A percentile compares a stretch with the other conserved stretches of the same genome.
phyloP scores from a whole-genome alignment of 2,113 vertebrate species.

The Petrocephalus zakoni region DNA sequence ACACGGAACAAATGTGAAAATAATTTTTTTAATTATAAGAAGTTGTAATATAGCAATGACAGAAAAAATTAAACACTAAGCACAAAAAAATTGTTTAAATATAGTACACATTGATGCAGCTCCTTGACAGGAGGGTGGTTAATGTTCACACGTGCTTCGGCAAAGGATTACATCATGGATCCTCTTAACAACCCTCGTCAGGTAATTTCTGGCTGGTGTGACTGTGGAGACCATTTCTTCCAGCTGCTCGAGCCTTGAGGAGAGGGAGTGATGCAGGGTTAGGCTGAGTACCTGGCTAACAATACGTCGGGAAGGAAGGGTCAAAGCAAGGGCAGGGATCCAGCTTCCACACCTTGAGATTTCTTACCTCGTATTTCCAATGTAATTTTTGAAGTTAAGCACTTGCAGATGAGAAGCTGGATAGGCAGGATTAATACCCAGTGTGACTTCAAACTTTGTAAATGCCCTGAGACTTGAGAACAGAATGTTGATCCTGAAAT shows the following conservation, averaged over 20 bases:
- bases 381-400: constrained; percentile 15
- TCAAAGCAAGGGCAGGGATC: neutral
- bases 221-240: constrained; percentile 9
- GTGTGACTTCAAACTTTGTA: constrained; percentile 19
- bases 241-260: constrained; percentile 1
- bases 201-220: constrained; percentile 3
- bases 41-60: neutral
- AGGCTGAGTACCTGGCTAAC: neutral
- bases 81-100: neutral
- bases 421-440: constrained; percentile 3
- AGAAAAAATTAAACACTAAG: neutral
- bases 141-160: neutral
- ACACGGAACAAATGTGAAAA: neutral
- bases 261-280: neutral
- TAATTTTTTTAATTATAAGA: neutral
- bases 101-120: neutral
- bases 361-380: constrained; percentile 17
- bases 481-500: constrained; percentile 15
- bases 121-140: neutral
- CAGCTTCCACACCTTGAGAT: neutral
- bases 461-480: constrained; percentile 19
- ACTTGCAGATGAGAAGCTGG: neutral
- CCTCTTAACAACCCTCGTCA: constrained; percentile 20
- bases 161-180: neutral
- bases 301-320: neutral